phyloP scores from a whole-genome alignment of 2,113 vertebrate genomes.

The Gambusia holbrooki region DNA sequence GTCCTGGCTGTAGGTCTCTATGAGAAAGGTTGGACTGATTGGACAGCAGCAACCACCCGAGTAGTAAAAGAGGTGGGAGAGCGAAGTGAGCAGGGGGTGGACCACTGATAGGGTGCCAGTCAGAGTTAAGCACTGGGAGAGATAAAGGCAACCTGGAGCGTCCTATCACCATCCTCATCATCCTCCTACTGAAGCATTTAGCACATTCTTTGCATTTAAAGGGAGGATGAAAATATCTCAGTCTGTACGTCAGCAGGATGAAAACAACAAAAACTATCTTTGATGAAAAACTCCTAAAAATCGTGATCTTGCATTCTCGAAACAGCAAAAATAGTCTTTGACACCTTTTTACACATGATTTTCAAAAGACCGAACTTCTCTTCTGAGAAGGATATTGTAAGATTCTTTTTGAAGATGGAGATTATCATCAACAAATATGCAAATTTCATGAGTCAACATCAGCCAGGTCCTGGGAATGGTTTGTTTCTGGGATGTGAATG shows the following conservation, averaged over 20 bases:
- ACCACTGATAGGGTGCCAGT: slow-evolving; percentile 72
- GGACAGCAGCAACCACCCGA: slow-evolving; percentile 2
- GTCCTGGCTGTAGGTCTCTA: background rate
- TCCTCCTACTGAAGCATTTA: background rate
- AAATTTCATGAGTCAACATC: background rate
- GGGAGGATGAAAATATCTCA: background rate
- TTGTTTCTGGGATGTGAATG: background rate
- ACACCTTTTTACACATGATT: too few relatives aligned
- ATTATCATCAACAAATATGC: background rate
- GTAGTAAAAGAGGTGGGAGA: slow-evolving; percentile 76
- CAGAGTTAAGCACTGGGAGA: slow-evolving; percentile 75
- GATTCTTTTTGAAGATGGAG: background rate
- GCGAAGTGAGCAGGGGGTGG: slow-evolving; percentile 72
- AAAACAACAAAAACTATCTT: too few relatives aligned
- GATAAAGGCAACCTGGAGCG: slow-evolving; percentile 66
- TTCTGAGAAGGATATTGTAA: too few relatives aligned
- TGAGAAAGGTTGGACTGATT: too few relatives aligned
- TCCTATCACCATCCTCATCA: background rate
- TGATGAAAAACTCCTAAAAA: too few relatives aligned
- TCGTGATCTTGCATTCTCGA: too few relatives aligned
- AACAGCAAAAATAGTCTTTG: too few relatives aligned
- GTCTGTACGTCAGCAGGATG: background rate
- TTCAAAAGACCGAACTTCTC: too few relatives aligned
- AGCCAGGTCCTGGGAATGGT: background rate
- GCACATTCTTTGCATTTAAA: background rate